These are phyloP conservation scores for Aphaenogaster rudis DNA, from an alignment of 1,140 invertebrate genomes.

Conservation along the genomic window DNA sequence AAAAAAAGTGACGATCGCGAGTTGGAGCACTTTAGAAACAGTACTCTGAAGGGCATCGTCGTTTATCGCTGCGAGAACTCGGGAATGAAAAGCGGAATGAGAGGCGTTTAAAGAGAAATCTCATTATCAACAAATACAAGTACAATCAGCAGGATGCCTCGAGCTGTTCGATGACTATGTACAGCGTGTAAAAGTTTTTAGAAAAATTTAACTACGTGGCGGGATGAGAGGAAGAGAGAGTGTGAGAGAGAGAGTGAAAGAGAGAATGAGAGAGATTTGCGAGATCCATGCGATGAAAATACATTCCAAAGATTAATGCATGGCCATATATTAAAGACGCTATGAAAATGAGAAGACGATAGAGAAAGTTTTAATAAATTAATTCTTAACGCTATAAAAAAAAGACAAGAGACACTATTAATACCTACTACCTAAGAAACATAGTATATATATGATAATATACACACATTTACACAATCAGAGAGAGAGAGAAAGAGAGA, in stretches of 20 bases:
- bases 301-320: slow-evolving; percentile 69
- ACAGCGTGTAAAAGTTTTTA: slow-evolving; percentile 70
- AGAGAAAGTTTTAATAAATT: slow-evolving; percentile 83
- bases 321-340: slow-evolving; percentile 72
- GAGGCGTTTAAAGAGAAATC: slow-evolving; percentile 30
- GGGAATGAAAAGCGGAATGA: slow-evolving; percentile 7
- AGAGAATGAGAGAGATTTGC: slow-evolving; percentile 21
- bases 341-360: slow-evolving; percentile 77
- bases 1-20: slow-evolving; percentile 24
- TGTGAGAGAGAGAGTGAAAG: slow-evolving; percentile 10
- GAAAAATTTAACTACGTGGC: slow-evolving; percentile 68
- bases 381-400: slow-evolving; percentile 77
- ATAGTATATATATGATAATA: slow-evolving; percentile 51
- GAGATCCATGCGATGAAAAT: slow-evolving; percentile 25
- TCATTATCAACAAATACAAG: slow-evolving; percentile 54
- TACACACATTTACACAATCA: slow-evolving; percentile 44
- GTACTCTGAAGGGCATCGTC: slow-evolving; percentile 2
- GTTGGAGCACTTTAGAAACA: slow-evolving; percentile 33
- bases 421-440: slow-evolving; percentile 73
- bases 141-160: slow-evolving; percentile 62
- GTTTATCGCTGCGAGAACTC: slow-evolving; percentile 43
- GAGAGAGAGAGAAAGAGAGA: slow-evolving; percentile 1
- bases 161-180: slow-evolving; percentile 67
- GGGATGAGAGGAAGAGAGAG: slow-evolving; percentile 13
- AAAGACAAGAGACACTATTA: slow-evolving; percentile 71